Conservation (phyloP, 2,888 invertebrate genomes). For the Corythucha ciliata region DNA sequence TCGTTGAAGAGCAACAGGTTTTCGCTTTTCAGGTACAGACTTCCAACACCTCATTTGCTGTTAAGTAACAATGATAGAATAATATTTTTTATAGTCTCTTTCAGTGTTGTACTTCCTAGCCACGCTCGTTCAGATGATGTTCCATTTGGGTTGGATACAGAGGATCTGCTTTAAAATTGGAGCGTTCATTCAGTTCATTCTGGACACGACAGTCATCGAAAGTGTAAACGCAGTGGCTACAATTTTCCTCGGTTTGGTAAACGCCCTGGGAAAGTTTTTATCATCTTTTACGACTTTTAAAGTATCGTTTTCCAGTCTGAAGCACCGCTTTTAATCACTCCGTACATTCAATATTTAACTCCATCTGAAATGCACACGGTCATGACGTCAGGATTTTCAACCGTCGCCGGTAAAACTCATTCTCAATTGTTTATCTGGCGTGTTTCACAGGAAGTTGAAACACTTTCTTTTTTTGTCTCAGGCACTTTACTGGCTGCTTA, state of each 20-base stretch:
- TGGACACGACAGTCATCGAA: slow-evolving; percentile 89
- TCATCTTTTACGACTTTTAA: neutral
- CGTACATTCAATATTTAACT: slow-evolving; percentile 75
- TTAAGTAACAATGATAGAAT: slow-evolving; percentile 27
- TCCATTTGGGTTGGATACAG: slow-evolving; percentile 83
- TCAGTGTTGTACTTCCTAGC: slow-evolving; percentile 92
- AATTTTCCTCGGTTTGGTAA: slow-evolving; percentile 86
- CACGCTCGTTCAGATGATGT: slow-evolving; percentile 78
- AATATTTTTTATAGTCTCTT: slow-evolving; percentile 52
- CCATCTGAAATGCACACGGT: slow-evolving; percentile 86
- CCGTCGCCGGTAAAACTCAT: slow-evolving; percentile 63
- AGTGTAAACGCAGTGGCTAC: slow-evolving; percentile 88
- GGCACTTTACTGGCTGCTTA: slow-evolving; percentile 87
- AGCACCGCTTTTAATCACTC: slow-evolving; percentile 77
- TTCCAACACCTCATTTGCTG: too few relatives aligned
- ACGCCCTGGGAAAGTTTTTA: slow-evolving; percentile 28
- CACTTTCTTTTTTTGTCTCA: too few relatives aligned
- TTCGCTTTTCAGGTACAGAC: slow-evolving; percentile 88
- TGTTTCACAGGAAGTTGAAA: neutral
- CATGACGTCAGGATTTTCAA: slow-evolving; percentile 90
- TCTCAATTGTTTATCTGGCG: neutral
- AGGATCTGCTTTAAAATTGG: slow-evolving; percentile 73
- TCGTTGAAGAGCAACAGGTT: slow-evolving; percentile 51
- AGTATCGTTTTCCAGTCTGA: slow-evolving; percentile 58
- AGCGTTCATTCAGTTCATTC: slow-evolving; percentile 56